These are phyloP conservation scores for Dermatophagoides farinae DNA, from an alignment of 1,140 invertebrate species.

Conservation along the genomic window DNA sequence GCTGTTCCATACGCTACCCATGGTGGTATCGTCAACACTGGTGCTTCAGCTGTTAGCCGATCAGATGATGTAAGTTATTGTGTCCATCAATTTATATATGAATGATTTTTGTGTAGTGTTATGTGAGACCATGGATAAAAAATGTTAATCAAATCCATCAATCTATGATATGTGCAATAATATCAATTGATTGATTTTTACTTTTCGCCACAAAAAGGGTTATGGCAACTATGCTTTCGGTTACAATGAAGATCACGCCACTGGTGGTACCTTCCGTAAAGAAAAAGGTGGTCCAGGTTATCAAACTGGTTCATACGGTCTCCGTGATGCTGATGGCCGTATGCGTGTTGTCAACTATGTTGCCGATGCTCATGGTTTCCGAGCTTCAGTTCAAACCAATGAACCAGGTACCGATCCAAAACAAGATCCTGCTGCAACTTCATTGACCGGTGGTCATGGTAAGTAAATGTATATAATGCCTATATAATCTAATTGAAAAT, in stretches of 20 bases:
- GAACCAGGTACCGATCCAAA: constrained; percentile 17
- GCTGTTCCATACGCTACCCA: constrained; percentile 18
- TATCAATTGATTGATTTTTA: background rate
- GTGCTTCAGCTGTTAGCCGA: constrained; percentile 18
- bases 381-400: constrained; percentile 18
- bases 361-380: constrained; percentile 22
- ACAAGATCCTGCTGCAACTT: constrained; percentile 17
- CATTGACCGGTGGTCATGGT: constrained; percentile 14
- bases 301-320: constrained; percentile 20
- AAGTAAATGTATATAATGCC: background rate
- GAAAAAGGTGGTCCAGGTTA: constrained; percentile 17
- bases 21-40: constrained; percentile 16
- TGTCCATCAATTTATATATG: background rate
- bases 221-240: constrained; percentile 22
- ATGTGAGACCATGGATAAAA: background rate
- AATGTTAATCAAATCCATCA: background rate
- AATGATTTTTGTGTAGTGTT: background rate
- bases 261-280: constrained; percentile 20
- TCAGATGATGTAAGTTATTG: constrained; percentile 19
- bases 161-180: background rate
- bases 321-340: constrained; percentile 19
- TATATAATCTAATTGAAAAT: background rate
- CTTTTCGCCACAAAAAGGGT: constrained; percentile 5
- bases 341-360: constrained; percentile 22
- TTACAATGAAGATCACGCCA: constrained; percentile 22